Evolutionary conservation across 2,888 invertebrate species (phyloP).

Genomic region (Drosophila kokeensis): DNA sequence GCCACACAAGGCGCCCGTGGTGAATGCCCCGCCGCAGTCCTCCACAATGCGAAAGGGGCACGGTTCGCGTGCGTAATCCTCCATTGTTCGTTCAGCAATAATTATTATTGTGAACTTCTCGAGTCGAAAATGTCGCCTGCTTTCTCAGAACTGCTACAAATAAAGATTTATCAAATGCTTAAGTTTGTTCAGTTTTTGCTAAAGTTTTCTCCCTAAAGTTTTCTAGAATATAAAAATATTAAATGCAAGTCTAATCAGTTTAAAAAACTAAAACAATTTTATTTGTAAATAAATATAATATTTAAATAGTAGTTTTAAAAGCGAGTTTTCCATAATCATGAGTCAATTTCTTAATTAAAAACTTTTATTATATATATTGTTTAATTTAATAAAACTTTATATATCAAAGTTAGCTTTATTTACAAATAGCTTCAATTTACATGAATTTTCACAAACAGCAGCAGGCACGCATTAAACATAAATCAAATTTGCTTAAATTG

Average conservation of each 20-base stretch:
- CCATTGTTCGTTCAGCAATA: constrained; percentile 87
- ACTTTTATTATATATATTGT: too few species aligned
- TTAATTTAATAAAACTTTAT: not conserved
- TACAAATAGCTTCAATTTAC: not conserved
- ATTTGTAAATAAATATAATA: too few species aligned
- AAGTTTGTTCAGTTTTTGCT: not conserved
- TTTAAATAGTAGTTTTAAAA: not conserved
- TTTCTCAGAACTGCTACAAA: not conserved
- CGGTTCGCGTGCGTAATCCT: constrained; percentile 98
- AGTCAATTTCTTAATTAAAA: not conserved
- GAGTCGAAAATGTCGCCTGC: constrained; percentile 3
- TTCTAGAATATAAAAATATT: not conserved
- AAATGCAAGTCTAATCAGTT: not conserved
- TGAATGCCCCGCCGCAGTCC: constrained; percentile 99
- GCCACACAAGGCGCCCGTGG: constrained; percentile 99
- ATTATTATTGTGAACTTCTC: not conserved
- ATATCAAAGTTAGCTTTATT: not conserved
- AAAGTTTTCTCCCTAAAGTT: not conserved
- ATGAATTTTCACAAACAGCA: not conserved
- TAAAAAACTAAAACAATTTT: not conserved
- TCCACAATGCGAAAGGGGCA: constrained; percentile 99
- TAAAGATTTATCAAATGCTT: not conserved
- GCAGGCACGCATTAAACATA: not conserved
- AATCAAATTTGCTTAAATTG: not conserved
- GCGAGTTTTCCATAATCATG: not conserved